phyloP scores from a whole-genome alignment of 2,797 vertebrate genomes.

The Propithecus deckenii region DNA sequence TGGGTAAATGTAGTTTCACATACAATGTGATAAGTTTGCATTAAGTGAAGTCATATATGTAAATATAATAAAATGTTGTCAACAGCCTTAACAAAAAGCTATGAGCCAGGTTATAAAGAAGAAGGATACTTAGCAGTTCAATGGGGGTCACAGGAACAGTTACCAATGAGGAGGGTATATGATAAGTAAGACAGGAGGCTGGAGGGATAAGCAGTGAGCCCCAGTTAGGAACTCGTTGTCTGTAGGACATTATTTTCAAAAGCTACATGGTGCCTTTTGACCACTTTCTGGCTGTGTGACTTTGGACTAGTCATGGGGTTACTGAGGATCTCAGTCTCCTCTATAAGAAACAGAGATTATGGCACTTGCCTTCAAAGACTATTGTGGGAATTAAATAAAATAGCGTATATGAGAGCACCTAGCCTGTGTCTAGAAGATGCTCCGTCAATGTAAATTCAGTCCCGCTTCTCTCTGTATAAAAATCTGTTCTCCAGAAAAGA shows the following conservation, averaged over 20 bases:
- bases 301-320: not conserved
- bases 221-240: not conserved
- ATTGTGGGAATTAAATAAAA: not conserved
- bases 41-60: slow-evolving; percentile 20
- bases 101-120: not conserved
- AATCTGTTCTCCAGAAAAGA: not conserved
- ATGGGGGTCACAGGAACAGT: not conserved
- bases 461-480: not conserved
- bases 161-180: not conserved
- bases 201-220: not conserved
- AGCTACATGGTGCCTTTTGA: not conserved
- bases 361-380: not conserved
- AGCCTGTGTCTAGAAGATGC: not conserved
- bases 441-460: not conserved
- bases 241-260: not conserved
- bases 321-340: not conserved
- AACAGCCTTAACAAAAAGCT: not conserved
- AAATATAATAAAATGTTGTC: not conserved
- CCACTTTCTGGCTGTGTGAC: not conserved
- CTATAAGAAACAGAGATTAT: not conserved
- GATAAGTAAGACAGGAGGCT: not conserved
- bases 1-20: not conserved
- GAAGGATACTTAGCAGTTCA: not conserved
- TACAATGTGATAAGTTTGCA: not conserved
- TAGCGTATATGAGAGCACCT: not conserved